Evolutionary conservation across 2,797 vertebrate genomes (phyloP), one percentile per base, ranked within the genome.

Genomic region (Myotis daubentonii): DNA sequence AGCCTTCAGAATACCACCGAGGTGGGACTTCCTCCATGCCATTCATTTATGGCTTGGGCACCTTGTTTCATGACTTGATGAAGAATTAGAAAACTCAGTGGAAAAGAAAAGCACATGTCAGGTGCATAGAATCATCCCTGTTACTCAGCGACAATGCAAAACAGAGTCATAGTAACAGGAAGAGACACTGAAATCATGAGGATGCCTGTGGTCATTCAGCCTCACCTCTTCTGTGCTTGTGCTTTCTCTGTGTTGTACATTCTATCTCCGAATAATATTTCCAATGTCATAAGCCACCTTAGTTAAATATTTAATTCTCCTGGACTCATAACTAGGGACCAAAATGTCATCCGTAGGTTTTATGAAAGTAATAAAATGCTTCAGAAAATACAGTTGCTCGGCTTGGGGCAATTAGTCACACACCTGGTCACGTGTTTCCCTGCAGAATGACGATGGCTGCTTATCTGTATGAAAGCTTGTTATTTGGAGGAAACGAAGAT

Each of bases 321-420:
- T 30, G 13, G 65, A 87, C 86, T 88, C 75, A 47, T 94, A 93
- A 93, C 60, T n/a, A 55, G 47, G 79, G 57, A 78, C 80, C 78
- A 70, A 79, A 93, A 93, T 85, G 85, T 87, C 83, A 57, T 8
- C 4, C 36, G 5, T 89, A 75, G 90, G 91, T 95, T 96, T 97
- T 96, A 96, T 95, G 90, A 94, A 97, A 96, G 94, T 81, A 89
- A 96, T 97, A 94, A 94, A 94, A 95, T 76, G 93, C 86, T 94
- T 78, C 92, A 93, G 93, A 93, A 96, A 85, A 79, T 92, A 33
- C 83, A 95, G 25, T 93, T 85, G 75, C 60, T 90, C 10, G 0
- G 76, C 72, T 13, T 51, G 87, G 28, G 62, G 68, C 33, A 86
- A 78, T 81, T 55, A 47, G 92, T 94, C 94, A 93, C 57, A 55